Base-by-base conservation (phyloP, 2,113 vertebrate genomes). In the Rynchops niger region DNA sequence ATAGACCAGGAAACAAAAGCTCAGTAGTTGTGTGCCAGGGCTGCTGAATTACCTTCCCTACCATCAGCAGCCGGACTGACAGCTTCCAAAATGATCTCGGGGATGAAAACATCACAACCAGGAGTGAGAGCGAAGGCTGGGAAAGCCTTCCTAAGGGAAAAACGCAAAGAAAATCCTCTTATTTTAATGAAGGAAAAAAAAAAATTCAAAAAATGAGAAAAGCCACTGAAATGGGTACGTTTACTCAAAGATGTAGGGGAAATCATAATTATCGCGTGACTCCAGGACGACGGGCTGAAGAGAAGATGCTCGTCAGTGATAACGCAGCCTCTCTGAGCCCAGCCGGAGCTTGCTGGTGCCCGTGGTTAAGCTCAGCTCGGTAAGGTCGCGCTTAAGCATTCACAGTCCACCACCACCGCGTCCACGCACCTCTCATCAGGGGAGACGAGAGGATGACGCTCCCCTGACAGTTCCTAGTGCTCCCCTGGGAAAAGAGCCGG, bases 1-100 rank as follows among this genome's bases (percentile, higher is more conserved):
- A 85, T 30, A 72, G 58, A 43, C 16, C 78, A 69, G 82, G 84
- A 87, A 94, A 96, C n/a, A 82, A 88, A 83, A 95, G 73, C 82
- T 50, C 36, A 27, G 40, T 36, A 79, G 43, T 20, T 2, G 1
- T 9, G 10, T 27, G 50, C 40, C 9, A 8, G 23, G 12, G 29
- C 45, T 77, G 66, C 78, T 80, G 29, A 66, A 55, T 73, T 88
- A 55, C 69, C 66, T 72, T 71, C 18, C 67, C 63, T 69, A 38
- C 19, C 8, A 4, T 19, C 78, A 84, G 72, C 80, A 95, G 72
- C 67, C 12, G 0, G 55, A 58, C 29, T 0, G 1, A 61, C 49
- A 45, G 49, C 84, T 52, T 61, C 25, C 38, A 36, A 80, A 85
- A 58, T 0, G 0, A 23, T 72, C 53, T 26, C 14, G 43, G 40